Base-by-base conservation (phyloP, 2,797 vertebrate species). In the Anguilla marmorata region DNA sequence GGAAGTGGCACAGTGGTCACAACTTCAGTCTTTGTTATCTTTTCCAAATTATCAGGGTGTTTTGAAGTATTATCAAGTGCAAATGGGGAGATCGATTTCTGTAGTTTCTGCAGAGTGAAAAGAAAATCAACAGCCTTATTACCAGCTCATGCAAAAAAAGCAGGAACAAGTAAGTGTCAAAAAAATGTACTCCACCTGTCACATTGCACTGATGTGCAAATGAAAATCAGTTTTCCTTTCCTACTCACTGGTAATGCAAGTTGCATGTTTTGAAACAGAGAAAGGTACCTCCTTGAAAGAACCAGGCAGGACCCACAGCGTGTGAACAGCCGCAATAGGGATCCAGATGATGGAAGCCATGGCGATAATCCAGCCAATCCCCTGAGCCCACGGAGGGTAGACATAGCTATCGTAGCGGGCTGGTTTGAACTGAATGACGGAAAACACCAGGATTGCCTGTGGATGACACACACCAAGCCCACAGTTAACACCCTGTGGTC, bases 271-370 rank as follows among this genome's bases (percentile, higher is more conserved):
- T 27, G 48, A 8, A 45, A 56, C n/a, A 16, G 4, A 66, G 41
- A 58, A 27, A 56, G n/a, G 60, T 89, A 96, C 96, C 95, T 96
- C 90, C 33, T 85, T 89, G 84, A 96, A 72, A 8, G 96, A 94
- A 48, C 96, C 96, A 54, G 95, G 94, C 48, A 96, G 93, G 84
- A 95, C 92, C 94, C 95, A 96, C 88, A 97, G 45, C 0, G 96
- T 97, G 92, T 97, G 96, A 85, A 94, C 2, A 0, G 93, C 95
- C 54, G 90, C 95, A 41, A 96, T 50, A 50, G 96, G 96, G 69
- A 97, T 96, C 96, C 96, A 97, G 89, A 96, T 94, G 86, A 97
- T 95, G 76, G 96, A 97, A 0, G 92, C 92, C 92, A 97, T 30
- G 52, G 96, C 94, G 0, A 96, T 95, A 79, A 95, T 24, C 96